Base-by-base conservation (phyloP, 2,113 vertebrate species). In the Calonectris borealis region DNA sequence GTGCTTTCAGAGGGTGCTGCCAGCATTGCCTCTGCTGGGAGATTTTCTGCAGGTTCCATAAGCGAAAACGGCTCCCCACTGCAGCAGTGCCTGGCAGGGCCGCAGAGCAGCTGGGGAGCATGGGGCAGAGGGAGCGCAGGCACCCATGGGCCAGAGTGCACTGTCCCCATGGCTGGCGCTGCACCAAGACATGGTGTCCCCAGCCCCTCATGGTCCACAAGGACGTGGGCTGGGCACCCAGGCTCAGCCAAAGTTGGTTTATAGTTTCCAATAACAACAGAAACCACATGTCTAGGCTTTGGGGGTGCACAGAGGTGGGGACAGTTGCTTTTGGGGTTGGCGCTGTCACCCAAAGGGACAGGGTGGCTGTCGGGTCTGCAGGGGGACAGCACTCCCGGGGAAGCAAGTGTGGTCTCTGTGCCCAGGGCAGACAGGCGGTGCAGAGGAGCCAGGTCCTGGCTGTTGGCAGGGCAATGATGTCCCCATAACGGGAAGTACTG, bases 321-420 rank as follows among this genome's bases (percentile, higher is more conserved):
- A 27, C 22, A 73, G 49, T 14, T 1, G 1, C 36, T n/a, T 29
- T 69, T 3, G 2, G 44, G 9, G 51, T 27, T 4, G 6, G 40
- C 0, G 0, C 34, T 72, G 48, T 92, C 72, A 17, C 64, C 19
- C 6, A 2, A 38, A 52, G 60, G 32, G 20, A 38, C 4, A 4
- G 55, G n/a, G n/a, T 0, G 0, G 29, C 8, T 22, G 22, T 15
- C 0, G 1, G 27, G 10, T 58, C 58, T 69, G 48, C 0, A 2
- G 13, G 11, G 27, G 26, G 26, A 49, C 3, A 3, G 17, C 12
- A 32, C 11, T 38, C 26, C 26, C 51, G 16, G 15, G 26, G 32
- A 66, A 75, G 34, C 0, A 1, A 79, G n/a, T 1, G 0, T 0
- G 0, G 24, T 40, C 40, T 54, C 13, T 55, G 55, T 83, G 52